phyloP scores from a whole-genome alignment of 2,888 invertebrate species.

The Euproctis similis region DNA sequence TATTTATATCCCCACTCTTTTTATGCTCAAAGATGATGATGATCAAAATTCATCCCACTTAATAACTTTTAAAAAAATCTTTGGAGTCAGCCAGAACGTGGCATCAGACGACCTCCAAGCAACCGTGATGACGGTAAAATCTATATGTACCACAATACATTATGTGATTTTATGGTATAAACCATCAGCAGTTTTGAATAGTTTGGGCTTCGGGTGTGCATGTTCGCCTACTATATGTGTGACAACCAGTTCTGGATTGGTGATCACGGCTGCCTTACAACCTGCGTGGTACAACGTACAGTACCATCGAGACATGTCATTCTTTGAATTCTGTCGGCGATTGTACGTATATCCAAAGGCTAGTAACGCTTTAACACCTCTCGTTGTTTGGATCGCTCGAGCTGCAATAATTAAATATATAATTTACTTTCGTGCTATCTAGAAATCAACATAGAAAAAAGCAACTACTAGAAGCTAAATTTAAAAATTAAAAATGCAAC shows the following conservation, averaged over 20 bases:
- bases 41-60: too few relatives aligned
- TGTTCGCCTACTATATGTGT: constrained; percentile 6
- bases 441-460: background rate
- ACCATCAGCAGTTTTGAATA: constrained; percentile 3
- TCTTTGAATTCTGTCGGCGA: constrained; percentile 14
- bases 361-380: constrained; percentile 9
- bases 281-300: constrained; percentile 18
- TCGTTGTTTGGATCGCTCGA: constrained; percentile 7
- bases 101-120: too few relatives aligned
- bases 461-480: background rate
- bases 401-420: constrained; percentile 8
- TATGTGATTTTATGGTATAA: constrained; percentile 3
- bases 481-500: too few relatives aligned
- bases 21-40: too few relatives aligned
- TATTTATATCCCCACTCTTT: too few relatives aligned
- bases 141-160: too few relatives aligned
- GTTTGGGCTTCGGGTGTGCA: constrained; percentile 1
- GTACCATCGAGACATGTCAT: constrained; percentile 15
- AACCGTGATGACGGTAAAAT: background rate
- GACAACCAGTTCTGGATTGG: constrained; percentile 4
- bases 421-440: too few relatives aligned
- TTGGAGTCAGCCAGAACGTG: too few relatives aligned
- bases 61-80: too few relatives aligned
- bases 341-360: constrained; percentile 26
- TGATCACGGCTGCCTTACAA: constrained; percentile 14